Conservation (phyloP, 2,113 vertebrate genomes). For the Erythrocebus patas region DNA sequence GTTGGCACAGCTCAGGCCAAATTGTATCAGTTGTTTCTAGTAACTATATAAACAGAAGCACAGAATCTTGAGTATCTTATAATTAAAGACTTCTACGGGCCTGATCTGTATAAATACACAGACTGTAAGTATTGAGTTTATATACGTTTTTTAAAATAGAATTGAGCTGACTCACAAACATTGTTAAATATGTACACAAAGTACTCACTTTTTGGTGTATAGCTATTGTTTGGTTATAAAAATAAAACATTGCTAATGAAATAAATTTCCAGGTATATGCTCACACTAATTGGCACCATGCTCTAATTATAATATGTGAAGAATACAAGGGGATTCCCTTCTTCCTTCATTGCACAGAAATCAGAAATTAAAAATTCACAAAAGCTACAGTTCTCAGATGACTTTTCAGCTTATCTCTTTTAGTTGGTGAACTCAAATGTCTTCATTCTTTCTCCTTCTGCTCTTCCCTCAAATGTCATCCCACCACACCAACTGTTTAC, state of each 20-base stretch:
- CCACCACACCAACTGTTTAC: neutral
- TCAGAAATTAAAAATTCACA: constrained; percentile 42
- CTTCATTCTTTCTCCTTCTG: neutral
- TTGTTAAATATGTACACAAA: constrained; percentile 49
- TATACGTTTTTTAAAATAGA: neutral
- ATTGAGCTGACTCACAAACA: constrained; percentile 45
- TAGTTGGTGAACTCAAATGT: neutral
- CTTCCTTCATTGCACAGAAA: neutral
- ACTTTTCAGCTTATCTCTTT: neutral
- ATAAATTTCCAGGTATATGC: constrained; percentile 21
- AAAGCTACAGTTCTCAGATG: neutral
- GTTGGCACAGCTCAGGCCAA: neutral
- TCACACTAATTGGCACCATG: neutral
- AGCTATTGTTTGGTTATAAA: constrained; percentile 59
- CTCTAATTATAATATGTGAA: constrained; percentile 27
- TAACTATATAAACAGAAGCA: constrained; percentile 59
- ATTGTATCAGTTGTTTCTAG: constrained; percentile 36
- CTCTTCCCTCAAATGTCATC: neutral
- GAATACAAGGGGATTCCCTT: neutral
- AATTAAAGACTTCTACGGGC: constrained; percentile 62
- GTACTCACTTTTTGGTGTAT: constrained; percentile 3
- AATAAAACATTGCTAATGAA: constrained; percentile 59
- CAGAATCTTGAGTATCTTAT: constrained; percentile 23
- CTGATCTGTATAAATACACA: constrained; percentile 52
- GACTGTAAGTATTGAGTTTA: constrained; percentile 36